Evolutionary conservation across 2,113 vertebrate species (phyloP), one percentile per base, ranked within the genome.

Genomic region (Trichechus manatus): DNA sequence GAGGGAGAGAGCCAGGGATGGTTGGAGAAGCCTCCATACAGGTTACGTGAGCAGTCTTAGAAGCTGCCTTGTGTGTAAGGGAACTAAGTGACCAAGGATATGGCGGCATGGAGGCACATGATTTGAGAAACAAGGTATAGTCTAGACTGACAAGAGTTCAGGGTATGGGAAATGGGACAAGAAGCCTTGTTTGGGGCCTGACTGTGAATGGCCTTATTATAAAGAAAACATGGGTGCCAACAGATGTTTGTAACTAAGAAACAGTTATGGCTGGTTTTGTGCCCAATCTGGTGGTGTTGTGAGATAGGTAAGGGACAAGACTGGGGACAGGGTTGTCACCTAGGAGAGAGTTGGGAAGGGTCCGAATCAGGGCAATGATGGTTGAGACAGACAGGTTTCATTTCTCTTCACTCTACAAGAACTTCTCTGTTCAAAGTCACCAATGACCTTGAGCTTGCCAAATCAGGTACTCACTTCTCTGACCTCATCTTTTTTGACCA

Each of bases 1-100:
- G 64, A 70, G 10, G 31, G 0, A 1, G 33, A 11, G 39, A 23
- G 20, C 15, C 7, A 25, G 31, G 17, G 19, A 4, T 0, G 0
- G 31, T 22, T 53, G 53, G 19, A 44, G 63, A 89, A 47, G 50
- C 63, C 29, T 1, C 33, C 9, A 50, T 2, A 9, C 0, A 23
- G 64, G 33, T 14, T 23, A 23, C 3, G 0, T 13, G 23, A 75
- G 5, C 31, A 79, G n/a, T 42, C 31, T 83, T 42, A 44, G 86
- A 56, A 94, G 11, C 31, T 17, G 11, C 47, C 13, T 15, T 23
- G 44, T 47, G 15, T 4, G 9, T 20, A 47, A 44, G 44, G 68
- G 25, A 15, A 22, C 15, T 19, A 2, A 6, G 6, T 27, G 39
- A 19, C 6, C 29, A 22, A 2, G 3, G 3, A 10, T 2, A 0